Base-by-base conservation (phyloP, 1,140 invertebrate species). In the Calliopsis andreniformis region DNA sequence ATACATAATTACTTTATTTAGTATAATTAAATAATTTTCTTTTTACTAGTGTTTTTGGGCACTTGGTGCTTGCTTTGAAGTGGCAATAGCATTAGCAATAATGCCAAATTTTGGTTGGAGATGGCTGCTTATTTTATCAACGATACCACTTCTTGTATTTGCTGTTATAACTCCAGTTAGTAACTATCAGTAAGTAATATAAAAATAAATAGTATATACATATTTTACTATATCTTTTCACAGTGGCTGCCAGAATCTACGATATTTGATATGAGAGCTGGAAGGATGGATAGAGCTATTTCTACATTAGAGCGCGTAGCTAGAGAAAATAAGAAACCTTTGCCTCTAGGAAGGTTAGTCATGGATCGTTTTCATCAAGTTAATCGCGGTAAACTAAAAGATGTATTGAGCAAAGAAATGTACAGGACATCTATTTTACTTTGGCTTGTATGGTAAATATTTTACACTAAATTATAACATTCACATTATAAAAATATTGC, bases 241-340 rank as follows among this genome's bases (percentile, higher is more conserved):
- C 63, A 98, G 97, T 98, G 97, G 97, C 91, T 98, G 58, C 98
- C 98, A 53, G 98, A 99, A 92, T 98, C 97, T 87, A 97, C 97
- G 7, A 93, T 97, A 58, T 99, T 95, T 92, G 95, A 98, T 86
- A 96, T 98, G 30, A 95, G 97, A 3, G 95, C 95, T 85, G 98
- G 98, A 7, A 94, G 96, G 84, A 94, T 95, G 32, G 97, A 98
- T 49, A 96, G 96, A 92, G 98, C 98, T 8, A 89, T 98, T 51
- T 94, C 94, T 59, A 98, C 97, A 14, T 91, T 99, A 43, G 94
- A 97, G 92, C 93, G 95, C 91, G 96, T 97, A 83, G 97, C 98
- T 0, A 93, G 94, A 89, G 97, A 98, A 84, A 99, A 99, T 92
- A 96, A 96, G 5, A 95, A 97, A 83, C 95, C 97, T 4, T 97